phyloP scores from a whole-genome alignment of 2,113 vertebrate genomes.

The Seriola quinqueradiata region DNA sequence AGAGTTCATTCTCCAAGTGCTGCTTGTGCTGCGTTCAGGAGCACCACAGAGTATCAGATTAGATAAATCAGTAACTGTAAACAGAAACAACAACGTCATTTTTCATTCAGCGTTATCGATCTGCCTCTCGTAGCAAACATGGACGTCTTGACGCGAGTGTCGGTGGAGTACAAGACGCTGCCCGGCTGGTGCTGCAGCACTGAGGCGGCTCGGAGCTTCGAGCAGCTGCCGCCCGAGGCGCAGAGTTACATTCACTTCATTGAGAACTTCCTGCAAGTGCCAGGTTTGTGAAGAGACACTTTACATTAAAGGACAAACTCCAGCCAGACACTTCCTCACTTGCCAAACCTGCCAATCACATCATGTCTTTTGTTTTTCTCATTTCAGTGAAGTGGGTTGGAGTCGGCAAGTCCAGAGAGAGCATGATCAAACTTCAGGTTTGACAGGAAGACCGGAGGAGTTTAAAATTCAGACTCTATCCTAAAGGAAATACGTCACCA shows the following conservation, averaged over 20 bases:
- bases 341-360: slow-evolving; percentile 40
- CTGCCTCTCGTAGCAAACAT: slow-evolving; percentile 81
- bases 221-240: slow-evolving; percentile 82
- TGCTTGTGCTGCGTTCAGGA: background rate
- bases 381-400: slow-evolving; percentile 88
- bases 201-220: slow-evolving; percentile 78
- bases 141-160: slow-evolving; percentile 84
- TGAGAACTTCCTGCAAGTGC: slow-evolving; percentile 84
- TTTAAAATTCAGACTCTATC: slow-evolving; percentile 47
- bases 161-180: slow-evolving; percentile 83
- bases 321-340: background rate
- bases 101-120: background rate
- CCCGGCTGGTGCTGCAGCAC: slow-evolving; percentile 86
- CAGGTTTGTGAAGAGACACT: slow-evolving; percentile 76
- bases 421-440: slow-evolving; percentile 82
- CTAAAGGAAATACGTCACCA: slow-evolving; percentile 63
- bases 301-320: slow-evolving; percentile 7
- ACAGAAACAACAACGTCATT: background rate
- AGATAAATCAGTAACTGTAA: background rate
- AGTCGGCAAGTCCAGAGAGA: slow-evolving; percentile 86
- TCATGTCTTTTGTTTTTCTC: background rate
- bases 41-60: background rate
- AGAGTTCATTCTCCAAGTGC: background rate
- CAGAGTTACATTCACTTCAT: slow-evolving; percentile 85
- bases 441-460: slow-evolving; percentile 28